Evolutionary conservation across 2,113 vertebrate species (phyloP).

Genomic region (Oreochromis tanganicae): DNA sequence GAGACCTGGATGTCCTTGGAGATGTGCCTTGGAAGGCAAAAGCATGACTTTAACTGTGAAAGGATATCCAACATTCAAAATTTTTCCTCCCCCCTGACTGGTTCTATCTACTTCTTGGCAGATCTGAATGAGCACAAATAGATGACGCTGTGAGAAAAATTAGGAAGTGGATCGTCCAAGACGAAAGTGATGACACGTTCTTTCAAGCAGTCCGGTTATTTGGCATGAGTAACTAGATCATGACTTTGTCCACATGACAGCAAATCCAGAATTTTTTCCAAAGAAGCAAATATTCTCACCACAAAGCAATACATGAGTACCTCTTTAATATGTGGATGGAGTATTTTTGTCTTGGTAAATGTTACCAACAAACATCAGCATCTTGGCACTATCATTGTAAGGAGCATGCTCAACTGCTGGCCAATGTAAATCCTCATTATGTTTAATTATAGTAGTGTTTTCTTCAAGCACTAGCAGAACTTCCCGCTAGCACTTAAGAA

Average conservation of each 20-base stretch:
- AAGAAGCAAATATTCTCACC: not conserved
- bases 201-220: not conserved
- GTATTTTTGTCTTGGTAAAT: not conserved
- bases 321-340: not conserved
- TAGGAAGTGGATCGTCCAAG: not conserved
- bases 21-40: constrained; percentile 36
- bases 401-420: not conserved
- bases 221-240: not conserved
- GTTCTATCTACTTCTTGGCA: constrained; percentile 19
- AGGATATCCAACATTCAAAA: constrained; percentile 10
- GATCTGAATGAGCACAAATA: not conserved
- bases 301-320: not conserved
- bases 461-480: not conserved
- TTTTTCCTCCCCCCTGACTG: not conserved
- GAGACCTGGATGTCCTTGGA: constrained; percentile 42
- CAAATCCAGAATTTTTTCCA: not conserved
- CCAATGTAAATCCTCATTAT: not conserved
- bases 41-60: not conserved
- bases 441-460: not conserved
- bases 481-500: not conserved
- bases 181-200: constrained; percentile 1
- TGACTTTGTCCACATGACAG: not conserved
- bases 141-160: constrained; percentile 17
- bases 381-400: not conserved
- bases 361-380: not conserved